Conservation (phyloP, 2,888 invertebrate genomes). For the Neoascia interrupta region DNA sequence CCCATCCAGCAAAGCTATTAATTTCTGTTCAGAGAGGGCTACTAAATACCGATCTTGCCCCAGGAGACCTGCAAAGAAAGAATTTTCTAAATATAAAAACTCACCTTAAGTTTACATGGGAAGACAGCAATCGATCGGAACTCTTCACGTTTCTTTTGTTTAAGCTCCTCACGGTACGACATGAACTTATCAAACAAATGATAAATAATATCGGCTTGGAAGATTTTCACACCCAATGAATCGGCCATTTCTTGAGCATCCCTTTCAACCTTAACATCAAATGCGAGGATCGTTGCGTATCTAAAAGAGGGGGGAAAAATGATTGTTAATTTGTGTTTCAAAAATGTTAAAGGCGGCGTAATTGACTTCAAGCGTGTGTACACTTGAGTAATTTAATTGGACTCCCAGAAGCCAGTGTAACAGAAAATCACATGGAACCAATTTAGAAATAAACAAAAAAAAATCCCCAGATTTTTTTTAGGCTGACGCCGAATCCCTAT, state of each 20-base stretch:
- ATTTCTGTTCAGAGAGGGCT: too few relatives aligned
- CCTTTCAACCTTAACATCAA: slow-evolving; percentile 98
- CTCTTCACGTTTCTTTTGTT: slow-evolving; percentile 94
- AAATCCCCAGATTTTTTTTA: slow-evolving; percentile 16
- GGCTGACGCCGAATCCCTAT: too few relatives aligned
- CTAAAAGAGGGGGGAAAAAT: too few relatives aligned
- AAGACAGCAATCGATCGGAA: slow-evolving; percentile 98
- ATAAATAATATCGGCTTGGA: slow-evolving; percentile 99
- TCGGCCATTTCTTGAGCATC: slow-evolving; percentile 99
- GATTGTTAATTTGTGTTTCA: neutral
- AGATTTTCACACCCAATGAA: slow-evolving; percentile 94
- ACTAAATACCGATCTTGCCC: too few relatives aligned
- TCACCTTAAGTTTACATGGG: slow-evolving; percentile 95
- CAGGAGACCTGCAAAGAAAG: too few relatives aligned
- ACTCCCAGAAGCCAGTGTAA: slow-evolving; percentile 2
- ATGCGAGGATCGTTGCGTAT: slow-evolving; percentile 98
- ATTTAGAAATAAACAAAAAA: slow-evolving; percentile 29
- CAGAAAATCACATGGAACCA: slow-evolving; percentile 15
- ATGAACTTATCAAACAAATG: slow-evolving; percentile 99
- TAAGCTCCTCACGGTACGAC: slow-evolving; percentile 93
- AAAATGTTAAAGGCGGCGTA: slow-evolving; percentile 4
- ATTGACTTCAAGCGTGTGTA: slow-evolving; percentile 1
- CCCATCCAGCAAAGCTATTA: too few relatives aligned
- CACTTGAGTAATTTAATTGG: slow-evolving; percentile 11
- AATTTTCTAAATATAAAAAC: too few relatives aligned